phyloP scores from a whole-genome alignment of 2,797 vertebrate genomes.

The Malurus splendens region DNA sequence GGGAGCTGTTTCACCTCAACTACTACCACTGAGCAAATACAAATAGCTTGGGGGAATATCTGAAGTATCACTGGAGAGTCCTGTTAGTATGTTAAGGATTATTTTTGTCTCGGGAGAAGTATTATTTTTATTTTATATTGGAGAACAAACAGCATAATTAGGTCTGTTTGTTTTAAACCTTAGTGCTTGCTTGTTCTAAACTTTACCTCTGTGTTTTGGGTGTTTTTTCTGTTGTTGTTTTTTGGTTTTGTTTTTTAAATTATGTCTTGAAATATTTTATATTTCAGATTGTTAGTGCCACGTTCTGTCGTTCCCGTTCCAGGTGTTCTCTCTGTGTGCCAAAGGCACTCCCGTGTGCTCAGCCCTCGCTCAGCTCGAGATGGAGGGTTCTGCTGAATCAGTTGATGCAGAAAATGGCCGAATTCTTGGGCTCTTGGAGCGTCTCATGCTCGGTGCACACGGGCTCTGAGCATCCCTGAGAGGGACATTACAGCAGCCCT shows the following conservation, averaged over 20 bases:
- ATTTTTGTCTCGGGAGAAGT: neutral
- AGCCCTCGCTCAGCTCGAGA: constrained; percentile 58
- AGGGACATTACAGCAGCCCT: constrained; percentile 68
- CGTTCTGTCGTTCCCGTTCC: neutral
- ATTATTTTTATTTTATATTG: constrained; percentile 1
- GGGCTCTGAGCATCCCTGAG: constrained; percentile 64
- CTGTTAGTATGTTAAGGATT: neutral
- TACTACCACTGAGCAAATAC: neutral
- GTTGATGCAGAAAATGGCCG: constrained; percentile 71
- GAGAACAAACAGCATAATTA: constrained; percentile 27
- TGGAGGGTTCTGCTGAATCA: constrained; percentile 69
- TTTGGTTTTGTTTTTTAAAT: neutral
- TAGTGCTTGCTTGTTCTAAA: neutral
- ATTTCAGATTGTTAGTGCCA: neutral
- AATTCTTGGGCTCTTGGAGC: constrained; percentile 62
- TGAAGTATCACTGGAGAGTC: neutral
- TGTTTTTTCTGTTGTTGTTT: neutral
- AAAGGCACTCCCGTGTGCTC: too few species aligned
- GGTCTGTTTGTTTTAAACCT: neutral
- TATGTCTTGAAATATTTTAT: neutral
- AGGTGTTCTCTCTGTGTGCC: neutral
- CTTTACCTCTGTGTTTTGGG: neutral
- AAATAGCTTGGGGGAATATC: neutral
- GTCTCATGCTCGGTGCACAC: constrained; percentile 61
- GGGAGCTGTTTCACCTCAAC: neutral